Evolutionary conservation across 2,888 invertebrate species (phyloP), one percentile per base, ranked within the genome.

Genomic region (Patella depressa): DNA sequence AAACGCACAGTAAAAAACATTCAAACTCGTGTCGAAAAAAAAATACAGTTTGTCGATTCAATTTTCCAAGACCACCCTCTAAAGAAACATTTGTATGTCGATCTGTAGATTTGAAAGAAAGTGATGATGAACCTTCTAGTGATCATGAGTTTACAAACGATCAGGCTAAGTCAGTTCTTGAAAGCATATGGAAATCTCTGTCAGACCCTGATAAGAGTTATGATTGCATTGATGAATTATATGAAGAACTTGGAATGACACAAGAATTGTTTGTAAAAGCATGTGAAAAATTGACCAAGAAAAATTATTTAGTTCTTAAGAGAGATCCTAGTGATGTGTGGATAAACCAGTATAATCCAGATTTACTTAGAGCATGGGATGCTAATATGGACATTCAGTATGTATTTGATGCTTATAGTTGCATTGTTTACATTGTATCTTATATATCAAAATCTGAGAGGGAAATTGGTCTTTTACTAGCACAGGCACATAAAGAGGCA

Each of bases 351-450:
- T 81, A 81, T 73, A 79, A 79, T 75, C 72, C 71, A 54, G 4
- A 74, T 15, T 34, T 82, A 54, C 71, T 80, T 11, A 57, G 57
- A 70, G 76, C 72, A 17, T 79, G 79, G 74, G 75, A 79, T 29
- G 76, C 74, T 12, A 79, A 80, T 57, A 71, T 81, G 57, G 78
- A 81, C 45, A 76, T 79, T n/a, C 81, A 81, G 69, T 81, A 72
- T 72, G 77, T 80, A 9, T 70, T 75, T 54, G 78, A 80, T 74
- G 77, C 79, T 15, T 82, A 77, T 71, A 71, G 75, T 17, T 85
- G 85, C 80, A 81, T 83, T 29, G 77, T 81, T 11, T 85, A 84
- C 29, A 84, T 85, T 70, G 80, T 84, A 0, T 81, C 83, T 4
- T 83, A 84, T 74, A 83, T 85, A 29, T 81, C 82, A 11, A 85